Base-by-base conservation (phyloP, 1,140 invertebrate genomes). In the Lepidurus packardi region DNA sequence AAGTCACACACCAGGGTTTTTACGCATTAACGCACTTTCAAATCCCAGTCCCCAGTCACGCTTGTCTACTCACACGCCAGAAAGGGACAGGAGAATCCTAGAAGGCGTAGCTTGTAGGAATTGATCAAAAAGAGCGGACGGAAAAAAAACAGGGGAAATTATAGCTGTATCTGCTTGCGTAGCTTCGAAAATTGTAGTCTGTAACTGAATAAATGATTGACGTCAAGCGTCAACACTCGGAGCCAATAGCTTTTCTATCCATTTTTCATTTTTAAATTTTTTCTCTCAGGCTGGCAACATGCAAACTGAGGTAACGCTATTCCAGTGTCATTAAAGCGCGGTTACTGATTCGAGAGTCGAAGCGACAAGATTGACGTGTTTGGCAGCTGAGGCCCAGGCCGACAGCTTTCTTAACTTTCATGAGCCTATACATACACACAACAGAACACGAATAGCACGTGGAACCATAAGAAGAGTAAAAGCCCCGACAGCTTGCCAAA, bases 281-380 rank as follows among this genome's bases (percentile, higher is more conserved):
- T 65, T 47, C 45, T 21, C 13, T 1, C 16, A 65, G 21, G 16
- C 21, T 65, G 53, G 21, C 53, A 21, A 21, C 53, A 16, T 4
- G 53, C n/a, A 65, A 65, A 65, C 53, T 65, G 53, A 65, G 13
- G 53, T 65, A 65, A 65, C 53, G 53, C 53, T n/a, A 21, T 65
- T 65, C 21, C 53, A 1, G 21, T 16, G 53, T 21, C 53, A 16
- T 65, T 65, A 65, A 65, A 65, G 53, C 53, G 21, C 53, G 53
- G 53, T 65, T 65, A 65, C 16, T 16, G 53, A 21, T 65, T 65
- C 16, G 7, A 16, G n/a, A 65, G 3, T 34, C 34, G 34, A 65
- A 21, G 21, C 53, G 53, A 65, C 53, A 65, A 65, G 53, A 65
- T 65, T 65, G 53, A 65, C 53, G 53, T 65, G 53, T 65, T 65